Evolutionary conservation across 2,888 invertebrate species (phyloP), one percentile per base, ranked within the genome.

Genomic region (Antitype chi): DNA sequence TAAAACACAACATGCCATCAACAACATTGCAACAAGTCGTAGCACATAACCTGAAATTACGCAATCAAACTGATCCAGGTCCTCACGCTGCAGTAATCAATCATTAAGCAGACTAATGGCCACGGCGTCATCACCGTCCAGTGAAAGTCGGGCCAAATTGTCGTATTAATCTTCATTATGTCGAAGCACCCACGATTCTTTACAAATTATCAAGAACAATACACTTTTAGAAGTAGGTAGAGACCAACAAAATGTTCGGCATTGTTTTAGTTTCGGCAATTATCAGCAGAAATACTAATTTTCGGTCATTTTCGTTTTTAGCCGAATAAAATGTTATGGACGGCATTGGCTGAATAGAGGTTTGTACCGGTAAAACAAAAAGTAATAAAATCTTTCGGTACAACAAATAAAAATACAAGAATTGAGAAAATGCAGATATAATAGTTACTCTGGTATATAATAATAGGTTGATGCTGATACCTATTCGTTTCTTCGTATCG

Each of bases 141-240:
- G 92, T 87, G 89, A 91, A 90, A 90, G 90, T 89, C 79, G 72
- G 74, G 82, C 80, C 74, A 85, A 87, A 88, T 88, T 88, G 85
- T 73, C 81, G 84, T 85, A 90, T 92, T 89, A 90, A 91, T 92
- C 90, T 90, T 89, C 83, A 88, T 90, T 86, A 89, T 75, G 82
- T 76, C 80, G 76, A 85, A 73, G 80, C 68, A 88, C 80, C 81
- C 83, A 85, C 84, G 70, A 76, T 82, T 68, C 64, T 69, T 62
- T 43, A 76, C 70, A 81, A 78, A 86, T 87, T 84, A 72, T 72
- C n/a, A 75, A 79, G 77, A 87, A 87, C 74, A 86, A 82, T 80
- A 69, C 74, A 28, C 66, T 73, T 15, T 73, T 63, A 23, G 55
- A 74, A 43, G 68, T 57, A 57, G n/a, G 68, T 57, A 57, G n/a